Conservation (phyloP, 1,140 invertebrate genomes). For the Trichoplusia ni region DNA sequence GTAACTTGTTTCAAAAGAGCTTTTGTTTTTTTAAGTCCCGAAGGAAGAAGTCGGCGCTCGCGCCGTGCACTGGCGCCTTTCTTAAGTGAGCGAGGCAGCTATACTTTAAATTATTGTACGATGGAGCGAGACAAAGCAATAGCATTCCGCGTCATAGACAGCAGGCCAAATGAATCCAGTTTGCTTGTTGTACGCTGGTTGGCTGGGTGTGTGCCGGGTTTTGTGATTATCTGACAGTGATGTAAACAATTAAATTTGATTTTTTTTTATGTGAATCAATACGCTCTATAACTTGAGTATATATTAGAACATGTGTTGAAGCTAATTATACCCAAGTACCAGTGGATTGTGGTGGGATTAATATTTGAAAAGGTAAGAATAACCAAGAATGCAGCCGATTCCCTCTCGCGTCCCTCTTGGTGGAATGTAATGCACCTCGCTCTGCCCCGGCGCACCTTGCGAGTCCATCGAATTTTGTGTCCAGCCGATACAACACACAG, state of each 20-base stretch:
- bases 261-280: slow-evolving; percentile 54
- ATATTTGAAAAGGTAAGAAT: slow-evolving; percentile 66
- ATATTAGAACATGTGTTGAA: slow-evolving; percentile 57
- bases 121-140: slow-evolving; percentile 63
- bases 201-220: slow-evolving; percentile 59
- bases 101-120: slow-evolving; percentile 23
- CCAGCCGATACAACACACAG: slow-evolving; percentile 49
- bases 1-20: slow-evolving; percentile 74
- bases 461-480: slow-evolving; percentile 53
- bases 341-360: slow-evolving; percentile 36
- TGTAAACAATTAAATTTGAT: slow-evolving; percentile 68
- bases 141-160: slow-evolving; percentile 68
- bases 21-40: slow-evolving; percentile 76
- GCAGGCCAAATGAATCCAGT: slow-evolving; percentile 73
- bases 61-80: slow-evolving; percentile 75
- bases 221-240: slow-evolving; percentile 57
- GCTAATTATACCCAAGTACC: slow-evolving; percentile 39
- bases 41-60: slow-evolving; percentile 75
- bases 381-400: slow-evolving; percentile 68
- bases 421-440: slow-evolving; percentile 71
- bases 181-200: slow-evolving; percentile 68
- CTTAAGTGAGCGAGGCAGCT: slow-evolving; percentile 58
- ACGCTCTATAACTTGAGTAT: slow-evolving; percentile 50
- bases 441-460: slow-evolving; percentile 73
- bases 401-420: slow-evolving; percentile 70